These are phyloP conservation scores for Brachyptera putata DNA, from an alignment of 2,888 invertebrate species.

Conservation along the genomic window DNA sequence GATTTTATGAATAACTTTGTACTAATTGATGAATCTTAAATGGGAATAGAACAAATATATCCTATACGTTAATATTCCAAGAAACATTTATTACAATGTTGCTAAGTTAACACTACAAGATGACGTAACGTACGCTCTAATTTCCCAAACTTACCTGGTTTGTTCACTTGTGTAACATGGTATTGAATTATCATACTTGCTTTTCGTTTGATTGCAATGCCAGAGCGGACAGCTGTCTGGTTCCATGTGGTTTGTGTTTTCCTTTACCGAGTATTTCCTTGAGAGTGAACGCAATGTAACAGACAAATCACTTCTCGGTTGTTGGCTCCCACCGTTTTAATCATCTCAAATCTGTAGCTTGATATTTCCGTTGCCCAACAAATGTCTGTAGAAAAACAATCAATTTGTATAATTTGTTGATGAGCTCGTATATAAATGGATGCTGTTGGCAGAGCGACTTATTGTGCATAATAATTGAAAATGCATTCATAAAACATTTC, in stretches of 20 bases:
- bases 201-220: too few species aligned
- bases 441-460: slow-evolving; percentile 15
- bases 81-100: not conserved
- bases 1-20: not conserved
- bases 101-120: not conserved
- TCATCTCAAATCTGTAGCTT: not conserved
- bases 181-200: not conserved
- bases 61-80: not conserved
- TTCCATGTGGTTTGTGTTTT: not conserved
- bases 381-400: not conserved
- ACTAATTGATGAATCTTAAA: not conserved
- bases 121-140: not conserved
- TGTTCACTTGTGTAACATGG: slow-evolving; percentile 1
- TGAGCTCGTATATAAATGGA: not conserved
- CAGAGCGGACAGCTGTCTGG: not conserved
- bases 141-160: slow-evolving; percentile 3
- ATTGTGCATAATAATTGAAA: not conserved
- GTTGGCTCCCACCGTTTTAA: not conserved
- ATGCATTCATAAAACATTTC: not conserved
- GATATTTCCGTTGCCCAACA: not conserved
- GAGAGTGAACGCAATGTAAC: not conserved
- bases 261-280: not conserved
- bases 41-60: not conserved
- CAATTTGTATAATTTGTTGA: slow-evolving; percentile 6
- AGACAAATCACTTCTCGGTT: not conserved